phyloP scores from a whole-genome alignment of 2,113 vertebrate species.

The Vulpes ferrilata region DNA sequence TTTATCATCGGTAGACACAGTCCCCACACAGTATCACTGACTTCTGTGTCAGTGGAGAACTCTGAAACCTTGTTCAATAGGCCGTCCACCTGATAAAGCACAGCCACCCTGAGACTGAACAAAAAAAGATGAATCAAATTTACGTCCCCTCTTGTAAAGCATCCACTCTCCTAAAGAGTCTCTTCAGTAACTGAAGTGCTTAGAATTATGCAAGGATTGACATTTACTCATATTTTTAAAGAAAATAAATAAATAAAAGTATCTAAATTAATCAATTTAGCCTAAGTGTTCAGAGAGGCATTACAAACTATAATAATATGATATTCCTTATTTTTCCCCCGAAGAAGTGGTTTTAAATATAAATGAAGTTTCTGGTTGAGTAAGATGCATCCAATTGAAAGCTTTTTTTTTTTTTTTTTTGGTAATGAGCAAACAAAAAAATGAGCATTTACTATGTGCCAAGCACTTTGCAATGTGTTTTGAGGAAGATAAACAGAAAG shows the following conservation, averaged over 20 bases:
- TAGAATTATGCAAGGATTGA: not conserved
- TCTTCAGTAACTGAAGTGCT: constrained; percentile 1
- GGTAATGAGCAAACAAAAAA: not conserved
- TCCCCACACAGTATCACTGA: constrained; percentile 34
- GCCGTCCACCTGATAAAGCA: not conserved
- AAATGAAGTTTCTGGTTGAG: not conserved
- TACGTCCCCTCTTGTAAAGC: not conserved
- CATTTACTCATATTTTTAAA: not conserved
- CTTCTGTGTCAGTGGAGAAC: not conserved
- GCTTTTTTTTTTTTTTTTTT: not conserved
- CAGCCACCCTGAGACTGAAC: not conserved
- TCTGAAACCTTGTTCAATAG: not conserved
- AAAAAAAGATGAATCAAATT: constrained; percentile 1
- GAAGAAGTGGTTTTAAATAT: not conserved
- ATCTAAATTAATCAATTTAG: not conserved
- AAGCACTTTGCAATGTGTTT: not conserved
- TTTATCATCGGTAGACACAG: constrained; percentile 47
- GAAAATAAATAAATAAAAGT: not conserved
- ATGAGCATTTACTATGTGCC: not conserved
- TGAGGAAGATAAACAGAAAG: not conserved
- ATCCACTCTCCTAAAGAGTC: not conserved
- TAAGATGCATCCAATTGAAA: not conserved
- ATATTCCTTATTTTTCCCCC: not conserved
- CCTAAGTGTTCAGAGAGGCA: not conserved
- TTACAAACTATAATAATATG: not conserved